Base-by-base conservation (phyloP, 2,797 vertebrate genomes). In the Characodon lateralis region DNA sequence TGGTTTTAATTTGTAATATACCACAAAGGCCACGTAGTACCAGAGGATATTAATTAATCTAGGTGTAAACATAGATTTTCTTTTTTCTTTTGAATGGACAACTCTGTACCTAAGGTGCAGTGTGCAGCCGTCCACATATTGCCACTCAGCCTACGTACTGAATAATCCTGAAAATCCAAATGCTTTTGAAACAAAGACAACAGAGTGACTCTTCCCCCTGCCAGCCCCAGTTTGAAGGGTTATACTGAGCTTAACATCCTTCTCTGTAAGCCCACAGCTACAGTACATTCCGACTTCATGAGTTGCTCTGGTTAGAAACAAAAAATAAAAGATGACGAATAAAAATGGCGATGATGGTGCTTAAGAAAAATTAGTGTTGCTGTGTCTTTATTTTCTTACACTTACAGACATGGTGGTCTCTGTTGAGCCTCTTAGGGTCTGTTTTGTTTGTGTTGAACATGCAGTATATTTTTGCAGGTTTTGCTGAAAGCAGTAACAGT, bases 121-220 rank as follows among this genome's bases (percentile, higher is more conserved):
- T 88, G 83, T 89, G 85, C 90, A 85, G 88, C 78, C 85, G 85
- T 90, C 88, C 89, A 93, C 93, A 93, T 93, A 91, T 90, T 91
- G 90, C 90, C 90, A 93, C 81, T 91, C 87, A 91, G 87, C 87
- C 91, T 81, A 81, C 77, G 73, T 76, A 69, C 70, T 48, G 75
- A 89, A 88, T 95, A 95, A 95, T 95, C 93, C 92, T 85, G 82
- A 90, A 94, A 95, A 94, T 93, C 94, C 93, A 89, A 92, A 90
- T 84, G 91, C 88, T 91, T 94, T 93, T 91, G 86, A 92, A 93
- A 90, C 91, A 85, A 85, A 85, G 86, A 91, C 86, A 89, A 92
- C 85, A 82, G 89, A 91, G 91, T 85, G 91, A 92, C 87, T 92
- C 82, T 85, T 75, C 73, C 31, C 73, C 71, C 78, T 89, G 89